Evolutionary conservation across 2,797 vertebrate genomes (phyloP).

Genomic region (Sarcoramphus papa): DNA sequence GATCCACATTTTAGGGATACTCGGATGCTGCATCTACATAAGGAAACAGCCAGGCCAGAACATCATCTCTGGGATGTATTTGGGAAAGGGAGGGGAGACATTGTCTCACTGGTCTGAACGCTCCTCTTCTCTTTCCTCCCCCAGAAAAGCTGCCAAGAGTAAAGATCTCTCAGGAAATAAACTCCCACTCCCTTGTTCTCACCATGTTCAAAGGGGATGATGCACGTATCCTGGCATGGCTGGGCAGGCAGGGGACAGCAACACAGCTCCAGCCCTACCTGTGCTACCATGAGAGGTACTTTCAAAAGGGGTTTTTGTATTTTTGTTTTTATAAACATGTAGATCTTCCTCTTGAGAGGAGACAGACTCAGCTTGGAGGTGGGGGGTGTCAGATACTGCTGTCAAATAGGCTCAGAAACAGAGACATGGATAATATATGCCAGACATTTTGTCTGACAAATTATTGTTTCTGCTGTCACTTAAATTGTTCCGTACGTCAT

Average conservation of each 20-base stretch:
- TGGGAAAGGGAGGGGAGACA: constrained; percentile 17
- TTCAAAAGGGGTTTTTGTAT: background rate
- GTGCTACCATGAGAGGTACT: background rate
- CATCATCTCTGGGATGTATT: background rate
- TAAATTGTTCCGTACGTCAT: constrained; percentile 14
- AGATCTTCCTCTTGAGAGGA: constrained; percentile 3
- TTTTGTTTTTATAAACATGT: background rate
- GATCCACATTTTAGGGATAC: background rate
- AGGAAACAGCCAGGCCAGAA: background rate
- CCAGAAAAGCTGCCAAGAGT: constrained; percentile 57
- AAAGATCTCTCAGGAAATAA: constrained; percentile 52
- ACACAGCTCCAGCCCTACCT: background rate
- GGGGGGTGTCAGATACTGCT: constrained; percentile 53
- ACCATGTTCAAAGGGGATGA: constrained; percentile 31
- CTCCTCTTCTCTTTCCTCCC: constrained; percentile 42
- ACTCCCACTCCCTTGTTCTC: constrained; percentile 55
- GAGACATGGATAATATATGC: constrained; percentile 27
- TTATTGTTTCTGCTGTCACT: constrained; percentile 56
- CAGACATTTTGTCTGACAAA: constrained; percentile 60
- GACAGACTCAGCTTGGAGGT: constrained; percentile 29
- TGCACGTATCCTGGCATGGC: constrained; percentile 29
- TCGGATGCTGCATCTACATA: background rate
- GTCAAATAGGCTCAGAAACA: constrained; percentile 53
- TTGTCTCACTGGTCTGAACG: constrained; percentile 42
- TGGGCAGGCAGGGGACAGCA: background rate